Conservation (phyloP, 2,797 vertebrate genomes). For the Huso huso region DNA sequence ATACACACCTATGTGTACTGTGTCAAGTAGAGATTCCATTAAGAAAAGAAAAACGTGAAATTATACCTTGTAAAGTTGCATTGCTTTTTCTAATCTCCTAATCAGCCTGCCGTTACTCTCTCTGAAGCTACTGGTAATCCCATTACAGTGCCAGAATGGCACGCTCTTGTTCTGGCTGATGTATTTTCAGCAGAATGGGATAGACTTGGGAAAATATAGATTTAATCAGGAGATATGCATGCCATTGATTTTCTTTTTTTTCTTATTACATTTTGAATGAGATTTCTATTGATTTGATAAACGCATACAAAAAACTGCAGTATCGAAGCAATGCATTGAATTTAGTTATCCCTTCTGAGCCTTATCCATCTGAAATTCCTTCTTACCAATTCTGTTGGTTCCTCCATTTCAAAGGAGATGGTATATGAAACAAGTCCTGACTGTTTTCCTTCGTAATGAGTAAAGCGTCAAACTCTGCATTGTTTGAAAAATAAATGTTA, state of each 20-base stretch:
- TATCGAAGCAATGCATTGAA: not conserved
- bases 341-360: not conserved
- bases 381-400: slow-evolving; percentile 5
- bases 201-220: slow-evolving; percentile 13
- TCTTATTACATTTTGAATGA: slow-evolving; percentile 20
- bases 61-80: no score
- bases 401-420: slow-evolving; percentile 2
- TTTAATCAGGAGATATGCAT: slow-evolving; percentile 26
- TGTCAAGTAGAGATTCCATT: no score
- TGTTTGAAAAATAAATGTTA: not conserved
- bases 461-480: not conserved
- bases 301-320: not conserved
- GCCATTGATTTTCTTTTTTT: slow-evolving; percentile 19
- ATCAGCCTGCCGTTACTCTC: slow-evolving; percentile 24
- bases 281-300: slow-evolving; percentile 24
- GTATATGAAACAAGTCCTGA: not conserved
- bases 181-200: slow-evolving; percentile 18
- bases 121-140: slow-evolving; percentile 35
- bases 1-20: no score
- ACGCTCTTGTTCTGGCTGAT: slow-evolving; percentile 24
- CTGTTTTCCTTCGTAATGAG: not conserved
- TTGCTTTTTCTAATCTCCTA: no score
- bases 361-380: not conserved
- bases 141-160: slow-evolving; percentile 22
- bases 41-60: no score